These are phyloP conservation scores for Eulithis prunata DNA, from an alignment of 2,888 invertebrate genomes.

Conservation along the genomic window DNA sequence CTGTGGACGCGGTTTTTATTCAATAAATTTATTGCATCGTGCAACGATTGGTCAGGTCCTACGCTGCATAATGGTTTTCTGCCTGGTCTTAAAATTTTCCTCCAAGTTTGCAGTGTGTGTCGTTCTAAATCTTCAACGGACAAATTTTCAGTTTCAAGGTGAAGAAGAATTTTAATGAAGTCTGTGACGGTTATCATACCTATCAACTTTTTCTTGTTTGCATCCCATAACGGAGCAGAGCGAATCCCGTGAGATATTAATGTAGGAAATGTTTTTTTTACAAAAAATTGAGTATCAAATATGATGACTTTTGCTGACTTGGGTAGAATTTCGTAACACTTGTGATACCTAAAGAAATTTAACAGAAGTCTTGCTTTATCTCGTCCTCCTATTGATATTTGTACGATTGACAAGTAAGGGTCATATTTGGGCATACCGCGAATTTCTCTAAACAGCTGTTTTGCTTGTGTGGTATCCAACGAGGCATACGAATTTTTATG, in stretches of 20 bases:
- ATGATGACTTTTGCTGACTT: slow-evolving; percentile 81
- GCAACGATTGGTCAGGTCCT: slow-evolving; percentile 75
- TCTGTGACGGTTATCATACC: slow-evolving; percentile 81
- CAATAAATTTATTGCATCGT: slow-evolving; percentile 77
- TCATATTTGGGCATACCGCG: slow-evolving; percentile 79
- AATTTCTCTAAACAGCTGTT: slow-evolving; percentile 78
- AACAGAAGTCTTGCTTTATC: slow-evolving; percentile 77
- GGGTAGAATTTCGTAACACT: slow-evolving; percentile 79
- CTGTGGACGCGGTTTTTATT: slow-evolving; percentile 76
- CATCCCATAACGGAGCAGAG: slow-evolving; percentile 80
- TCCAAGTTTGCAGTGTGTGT: slow-evolving; percentile 77
- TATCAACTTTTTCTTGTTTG: slow-evolving; percentile 72
- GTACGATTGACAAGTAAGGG: slow-evolving; percentile 80
- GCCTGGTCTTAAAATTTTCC: slow-evolving; percentile 70
- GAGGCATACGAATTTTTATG: slow-evolving; percentile 81
- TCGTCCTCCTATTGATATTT: slow-evolving; percentile 79
- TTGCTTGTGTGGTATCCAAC: slow-evolving; percentile 76
- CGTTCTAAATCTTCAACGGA: slow-evolving; percentile 76
- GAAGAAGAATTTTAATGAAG: slow-evolving; percentile 76
- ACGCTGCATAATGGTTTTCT: slow-evolving; percentile 73
- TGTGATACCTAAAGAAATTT: slow-evolving; percentile 81
- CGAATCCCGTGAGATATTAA: slow-evolving; percentile 79
- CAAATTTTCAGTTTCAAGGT: slow-evolving; percentile 71
- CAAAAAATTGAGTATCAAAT: slow-evolving; percentile 79
- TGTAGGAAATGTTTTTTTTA: slow-evolving; percentile 78